Conservation (phyloP, 2,113 vertebrate genomes). For the Nannospalax galili region DNA sequence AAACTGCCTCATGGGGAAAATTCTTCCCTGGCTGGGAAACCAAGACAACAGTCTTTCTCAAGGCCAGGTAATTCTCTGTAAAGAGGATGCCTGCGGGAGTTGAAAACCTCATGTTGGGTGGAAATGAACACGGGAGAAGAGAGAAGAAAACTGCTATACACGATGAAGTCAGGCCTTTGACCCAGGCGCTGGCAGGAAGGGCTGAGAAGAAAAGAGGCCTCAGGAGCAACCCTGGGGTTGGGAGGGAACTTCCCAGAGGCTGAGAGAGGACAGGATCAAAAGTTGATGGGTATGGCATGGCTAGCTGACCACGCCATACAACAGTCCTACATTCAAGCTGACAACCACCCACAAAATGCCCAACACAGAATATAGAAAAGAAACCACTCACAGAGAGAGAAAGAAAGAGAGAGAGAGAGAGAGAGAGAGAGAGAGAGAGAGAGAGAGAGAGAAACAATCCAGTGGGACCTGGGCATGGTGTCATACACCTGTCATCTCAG, state of each 20-base stretch:
- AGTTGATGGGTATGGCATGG: not conserved
- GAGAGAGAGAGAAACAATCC: too few relatives aligned
- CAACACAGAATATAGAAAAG: too few relatives aligned
- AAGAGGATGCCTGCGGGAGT: not conserved
- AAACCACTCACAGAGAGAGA: too few relatives aligned
- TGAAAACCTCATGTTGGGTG: not conserved
- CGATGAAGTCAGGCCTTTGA: not conserved
- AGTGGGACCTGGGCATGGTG: not conserved
- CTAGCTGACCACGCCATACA: too few relatives aligned
- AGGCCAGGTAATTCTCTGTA: not conserved
- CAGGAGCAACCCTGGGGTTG: not conserved
- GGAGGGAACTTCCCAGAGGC: not conserved
- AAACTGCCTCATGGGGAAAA: not conserved
- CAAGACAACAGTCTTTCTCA: not conserved
- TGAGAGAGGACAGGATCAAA: not conserved
- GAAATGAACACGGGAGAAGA: not conserved
- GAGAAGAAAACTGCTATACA: not conserved
- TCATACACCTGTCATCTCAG: too few relatives aligned
- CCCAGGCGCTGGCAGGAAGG: not conserved
- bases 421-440: too few relatives aligned
- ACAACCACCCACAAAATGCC: too few relatives aligned
- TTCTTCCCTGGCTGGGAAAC: not conserved
- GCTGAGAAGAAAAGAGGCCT: not conserved
- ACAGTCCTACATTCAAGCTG: too few relatives aligned
- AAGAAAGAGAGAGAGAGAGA: too few relatives aligned